phyloP scores from a whole-genome alignment of 2,797 vertebrate genomes.

The Manis pentadactyla region DNA sequence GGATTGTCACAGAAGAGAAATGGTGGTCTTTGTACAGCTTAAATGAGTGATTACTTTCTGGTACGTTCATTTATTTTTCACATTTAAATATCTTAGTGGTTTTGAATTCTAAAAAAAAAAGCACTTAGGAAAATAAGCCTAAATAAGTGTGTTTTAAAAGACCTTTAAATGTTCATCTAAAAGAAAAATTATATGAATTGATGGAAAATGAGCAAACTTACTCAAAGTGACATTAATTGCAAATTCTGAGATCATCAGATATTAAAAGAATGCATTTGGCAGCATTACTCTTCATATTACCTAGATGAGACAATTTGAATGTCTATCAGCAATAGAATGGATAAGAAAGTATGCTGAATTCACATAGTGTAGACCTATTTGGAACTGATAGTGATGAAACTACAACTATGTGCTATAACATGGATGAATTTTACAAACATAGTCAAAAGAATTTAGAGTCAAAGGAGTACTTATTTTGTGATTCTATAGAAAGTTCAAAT shows the following conservation, averaged over 20 bases:
- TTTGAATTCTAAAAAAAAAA: neutral
- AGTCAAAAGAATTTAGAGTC: neutral
- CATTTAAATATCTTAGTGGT: neutral
- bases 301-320: neutral
- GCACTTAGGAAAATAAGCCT: neutral
- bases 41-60: neutral
- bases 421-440: neutral
- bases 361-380: neutral
- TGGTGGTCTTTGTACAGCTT: neutral
- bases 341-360: neutral
- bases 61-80: neutral
- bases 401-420: neutral
- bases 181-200: neutral
- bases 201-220: neutral
- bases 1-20: neutral
- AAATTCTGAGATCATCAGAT: constrained; percentile 11
- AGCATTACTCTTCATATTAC: neutral
- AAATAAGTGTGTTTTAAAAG: neutral
- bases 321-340: neutral
- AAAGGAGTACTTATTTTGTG: neutral
- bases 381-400: neutral
- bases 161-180: constrained; percentile 32
- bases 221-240: constrained; percentile 16
- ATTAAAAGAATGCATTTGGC: neutral
- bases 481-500: neutral